Percentiles rank a stretch among this genome's conserved stretches.
phyloP scores from a whole-genome alignment of 2,797 vertebrate species.

The Rhinatrema bivittatum region DNA sequence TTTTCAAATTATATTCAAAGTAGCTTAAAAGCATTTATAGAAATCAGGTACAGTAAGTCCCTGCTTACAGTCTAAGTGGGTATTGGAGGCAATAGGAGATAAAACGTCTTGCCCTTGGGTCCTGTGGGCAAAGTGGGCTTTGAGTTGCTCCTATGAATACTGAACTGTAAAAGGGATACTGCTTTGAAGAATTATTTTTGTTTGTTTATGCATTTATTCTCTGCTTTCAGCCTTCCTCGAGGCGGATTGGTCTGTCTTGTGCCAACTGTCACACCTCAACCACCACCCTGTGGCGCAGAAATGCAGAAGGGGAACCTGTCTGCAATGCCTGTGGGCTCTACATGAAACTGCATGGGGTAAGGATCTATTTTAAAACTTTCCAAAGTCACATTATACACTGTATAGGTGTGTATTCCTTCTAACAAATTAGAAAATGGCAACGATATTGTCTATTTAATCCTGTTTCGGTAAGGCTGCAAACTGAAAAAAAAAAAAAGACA shows the following conservation, averaged over 20 bases:
- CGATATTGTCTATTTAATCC: no score
- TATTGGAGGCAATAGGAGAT: no score
- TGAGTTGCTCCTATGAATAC: no score
- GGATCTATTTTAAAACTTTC: constrained; percentile 19
- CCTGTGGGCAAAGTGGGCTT: no score
- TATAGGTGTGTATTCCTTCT: not conserved
- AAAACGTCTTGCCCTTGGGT: no score
- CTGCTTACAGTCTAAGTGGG: no score
- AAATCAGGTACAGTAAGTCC: no score
- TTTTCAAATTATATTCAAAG: no score
- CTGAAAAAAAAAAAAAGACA: no score
- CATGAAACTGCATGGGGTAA: constrained; percentile 95
- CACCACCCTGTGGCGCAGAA: constrained; percentile 95
- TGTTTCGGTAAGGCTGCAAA: no score
- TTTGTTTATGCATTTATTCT: constrained; percentile 4
- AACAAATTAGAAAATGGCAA: no score
- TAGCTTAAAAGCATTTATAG: no score
- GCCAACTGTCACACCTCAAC: constrained; percentile 97
- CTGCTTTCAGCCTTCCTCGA: constrained; percentile 78
- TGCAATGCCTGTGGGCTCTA: constrained; percentile 97
- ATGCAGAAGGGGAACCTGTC: constrained; percentile 93
- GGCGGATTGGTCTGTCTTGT: constrained; percentile 89
- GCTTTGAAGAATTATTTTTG: not conserved
- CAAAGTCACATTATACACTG: not conserved
- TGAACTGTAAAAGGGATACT: not conserved